Conservation (phyloP, 2,797 vertebrate genomes). For the Clarias fuscus region DNA sequence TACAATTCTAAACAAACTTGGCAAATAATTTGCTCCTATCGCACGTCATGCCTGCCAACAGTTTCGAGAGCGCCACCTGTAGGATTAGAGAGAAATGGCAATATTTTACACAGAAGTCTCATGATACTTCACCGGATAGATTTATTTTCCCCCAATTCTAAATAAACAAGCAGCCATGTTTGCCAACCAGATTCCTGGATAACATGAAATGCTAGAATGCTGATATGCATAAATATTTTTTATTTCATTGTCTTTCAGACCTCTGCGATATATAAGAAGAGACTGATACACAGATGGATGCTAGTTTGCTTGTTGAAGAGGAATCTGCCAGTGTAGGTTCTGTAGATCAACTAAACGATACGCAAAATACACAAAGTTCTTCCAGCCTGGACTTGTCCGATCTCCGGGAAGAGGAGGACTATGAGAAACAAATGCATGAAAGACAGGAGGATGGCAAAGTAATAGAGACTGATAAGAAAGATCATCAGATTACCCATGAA, state of each 20-base stretch:
- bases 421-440: background rate
- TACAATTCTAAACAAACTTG: too few relatives aligned
- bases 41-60: too few relatives aligned
- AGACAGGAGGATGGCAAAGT: background rate
- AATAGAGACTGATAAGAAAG: background rate
- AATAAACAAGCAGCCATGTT: background rate
- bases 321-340: slow-evolving; percentile 3
- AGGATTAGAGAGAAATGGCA: too few relatives aligned
- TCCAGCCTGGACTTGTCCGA: background rate
- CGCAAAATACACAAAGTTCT: background rate
- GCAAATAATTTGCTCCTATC: too few relatives aligned
- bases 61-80: too few relatives aligned
- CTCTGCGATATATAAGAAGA: background rate
- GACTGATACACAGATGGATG: slow-evolving; percentile 17
- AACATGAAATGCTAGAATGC: background rate
- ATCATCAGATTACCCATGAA: background rate
- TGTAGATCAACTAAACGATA: slow-evolving; percentile 7
- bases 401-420: background rate
- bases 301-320: background rate
- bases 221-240: background rate
- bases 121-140: too few relatives aligned
- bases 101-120: background rate
- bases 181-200: background rate
- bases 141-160: background rate
- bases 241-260: slow-evolving; percentile 25